phyloP scores from a whole-genome alignment of 2,888 invertebrate species.

The Balanococcus diminutus region DNA sequence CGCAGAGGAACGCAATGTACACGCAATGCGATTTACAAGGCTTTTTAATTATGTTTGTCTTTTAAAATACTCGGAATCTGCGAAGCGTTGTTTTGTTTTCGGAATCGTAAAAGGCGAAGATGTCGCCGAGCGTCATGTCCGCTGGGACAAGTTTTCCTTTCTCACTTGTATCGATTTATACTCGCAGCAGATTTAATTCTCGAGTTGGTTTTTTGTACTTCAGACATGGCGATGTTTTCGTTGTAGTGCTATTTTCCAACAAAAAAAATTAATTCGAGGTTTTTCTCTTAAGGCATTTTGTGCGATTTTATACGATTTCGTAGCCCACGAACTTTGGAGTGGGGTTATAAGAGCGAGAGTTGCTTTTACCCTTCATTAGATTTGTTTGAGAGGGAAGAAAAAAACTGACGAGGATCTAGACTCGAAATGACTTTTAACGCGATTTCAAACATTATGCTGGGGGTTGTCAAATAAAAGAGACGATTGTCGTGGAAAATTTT shows the following conservation, averaged over 20 bases:
- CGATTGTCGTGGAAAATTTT: neutral
- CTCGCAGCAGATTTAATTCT: neutral
- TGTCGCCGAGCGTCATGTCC: neutral
- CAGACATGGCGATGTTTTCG: neutral
- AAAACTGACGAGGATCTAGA: neutral
- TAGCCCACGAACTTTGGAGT: neutral
- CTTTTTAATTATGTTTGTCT: conserved; percentile 27
- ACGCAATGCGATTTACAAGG: conserved; percentile 22
- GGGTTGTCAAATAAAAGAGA: conserved; percentile 18
- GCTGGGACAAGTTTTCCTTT: neutral
- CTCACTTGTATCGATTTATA: neutral
- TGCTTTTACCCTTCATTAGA: conserved; percentile 23
- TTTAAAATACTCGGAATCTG: neutral
- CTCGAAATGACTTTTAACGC: neutral
- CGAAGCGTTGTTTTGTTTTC: neutral
- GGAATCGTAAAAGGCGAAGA: neutral
- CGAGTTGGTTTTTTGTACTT: neutral
- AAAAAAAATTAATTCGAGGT: neutral
- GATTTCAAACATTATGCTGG: neutral
- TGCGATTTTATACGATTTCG: neutral
- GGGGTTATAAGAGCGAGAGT: neutral
- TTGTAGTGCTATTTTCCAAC: neutral
- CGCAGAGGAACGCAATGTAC: conserved; percentile 9
- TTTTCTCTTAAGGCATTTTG: neutral
- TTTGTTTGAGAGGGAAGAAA: neutral